Evolutionary conservation across 2,113 vertebrate genomes (phyloP).

Genomic region (Notothenia rossii): DNA sequence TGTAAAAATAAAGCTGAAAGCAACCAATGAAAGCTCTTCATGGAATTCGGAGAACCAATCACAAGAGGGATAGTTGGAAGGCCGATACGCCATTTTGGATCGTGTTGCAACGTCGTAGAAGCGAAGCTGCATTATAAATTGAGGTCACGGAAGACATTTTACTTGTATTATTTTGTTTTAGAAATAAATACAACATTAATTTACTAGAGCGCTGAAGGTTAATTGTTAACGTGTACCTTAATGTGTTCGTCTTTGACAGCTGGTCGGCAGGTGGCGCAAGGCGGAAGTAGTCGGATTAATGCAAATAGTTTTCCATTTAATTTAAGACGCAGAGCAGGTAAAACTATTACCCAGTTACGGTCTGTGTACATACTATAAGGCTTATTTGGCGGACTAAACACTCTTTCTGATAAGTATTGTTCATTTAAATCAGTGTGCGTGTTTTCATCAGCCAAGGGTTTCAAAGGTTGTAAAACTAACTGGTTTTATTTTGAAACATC

Average conservation of each 20-base stretch:
- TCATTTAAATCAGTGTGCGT: rapidly evolving
- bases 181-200: background rate
- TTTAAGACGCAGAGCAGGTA: background rate
- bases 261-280: slow-evolving; percentile 30
- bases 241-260: background rate
- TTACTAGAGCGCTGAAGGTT: background rate
- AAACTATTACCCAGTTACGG: rapidly evolving
- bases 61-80: slow-evolving; percentile 30
- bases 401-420: rapidly evolving
- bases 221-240: background rate
- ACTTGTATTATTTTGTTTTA: background rate
- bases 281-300: slow-evolving; percentile 44
- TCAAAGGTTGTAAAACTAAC: rapidly evolving
- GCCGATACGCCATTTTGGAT: slow-evolving; percentile 73
- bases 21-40: slow-evolving; percentile 61
- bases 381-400: rapidly evolving
- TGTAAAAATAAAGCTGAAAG: background rate
- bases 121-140: background rate
- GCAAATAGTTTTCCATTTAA: background rate
- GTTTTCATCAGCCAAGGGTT: background rate
- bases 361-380: rapidly evolving
- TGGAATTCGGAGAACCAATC: slow-evolving; percentile 57
- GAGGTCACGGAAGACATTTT: background rate
- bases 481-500: slow-evolving; percentile 54
- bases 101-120: slow-evolving; percentile 11